Base-by-base conservation (phyloP, 2,888 invertebrate genomes). In the Agrotis clavis region DNA sequence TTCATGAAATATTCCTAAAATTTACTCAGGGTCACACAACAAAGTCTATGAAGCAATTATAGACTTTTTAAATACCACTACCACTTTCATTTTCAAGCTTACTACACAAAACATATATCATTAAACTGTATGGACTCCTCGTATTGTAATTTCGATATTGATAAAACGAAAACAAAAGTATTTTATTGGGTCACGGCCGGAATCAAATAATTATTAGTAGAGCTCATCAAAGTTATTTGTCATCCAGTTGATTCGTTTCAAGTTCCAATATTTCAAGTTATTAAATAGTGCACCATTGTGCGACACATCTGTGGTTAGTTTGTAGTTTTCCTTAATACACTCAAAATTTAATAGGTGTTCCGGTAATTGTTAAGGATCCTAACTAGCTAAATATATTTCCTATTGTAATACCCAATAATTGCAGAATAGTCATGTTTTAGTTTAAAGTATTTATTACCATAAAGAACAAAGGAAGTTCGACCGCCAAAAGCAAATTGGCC, bases 401-500 rank as follows among this genome's bases (percentile, higher is more conserved):
- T 74, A 81, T 70, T 80, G 79, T 45, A 47, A 61, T 25, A 73
- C 25, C 21, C 9, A 71, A 69, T 54, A 25, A 65, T 82, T 71
- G 6, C n/a, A 67, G 21, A 67, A 50, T 56, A 9, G 51, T 61
- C 18, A 61, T 54, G n/a, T 63, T 68, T 53, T 68, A 60, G 62
- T 67, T 56, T 4, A 65, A 83, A 50, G 68, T 62, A 13, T 66
- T 57, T 62, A 11, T 66, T 57, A 21, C 48, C 69, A 61, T 63
- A 73, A 77, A 83, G 82, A 86, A 87, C 87, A 89, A 88, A 89
- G 89, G 84, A 86, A 81, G 84, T 71, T 77, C 62, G 54, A 78
- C 70, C 77, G 87, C 84, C 85, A 82, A 90, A 90, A 88, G 86
- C 81, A 89, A 90, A 91, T 92, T 92, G 90, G 91, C 93, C 92